Percentiles rank a stretch among this genome's conserved stretches.
These are phyloP conservation scores for Acanthopagrus latus DNA, from an alignment of 2,797 vertebrate species.

Conservation along the genomic window DNA sequence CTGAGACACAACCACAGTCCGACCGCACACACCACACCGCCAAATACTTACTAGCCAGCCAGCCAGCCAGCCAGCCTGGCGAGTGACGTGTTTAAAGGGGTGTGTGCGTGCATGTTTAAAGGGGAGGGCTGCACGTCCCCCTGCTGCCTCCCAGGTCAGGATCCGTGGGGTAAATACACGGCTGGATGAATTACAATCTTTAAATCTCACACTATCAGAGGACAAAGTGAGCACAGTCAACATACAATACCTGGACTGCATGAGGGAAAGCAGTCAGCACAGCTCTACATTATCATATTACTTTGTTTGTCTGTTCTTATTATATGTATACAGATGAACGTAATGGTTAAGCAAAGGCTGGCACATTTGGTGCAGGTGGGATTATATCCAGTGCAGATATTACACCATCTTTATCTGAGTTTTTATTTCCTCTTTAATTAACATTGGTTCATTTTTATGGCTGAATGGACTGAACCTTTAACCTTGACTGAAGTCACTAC, in stretches of 20 bases:
- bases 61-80: conserved; percentile 73
- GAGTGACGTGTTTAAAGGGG: conserved; percentile 85
- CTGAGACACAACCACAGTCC: conserved; percentile 84
- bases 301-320: not conserved
- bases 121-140: conserved; percentile 73
- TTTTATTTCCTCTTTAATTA: not conserved
- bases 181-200: not conserved
- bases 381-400: not conserved
- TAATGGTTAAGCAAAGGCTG: too few species aligned
- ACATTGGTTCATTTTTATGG: not conserved
- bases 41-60: conserved; percentile 60
- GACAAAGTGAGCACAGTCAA: not conserved
- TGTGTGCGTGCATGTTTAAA: conserved; percentile 80
- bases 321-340: not conserved
- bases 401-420: not conserved
- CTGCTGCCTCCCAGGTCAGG: conserved; percentile 56
- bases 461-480: not conserved
- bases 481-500: conserved; percentile 3
- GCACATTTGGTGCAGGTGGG: not conserved
- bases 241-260: not conserved
- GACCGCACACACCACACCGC: conserved; percentile 79
- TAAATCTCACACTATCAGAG: not conserved
- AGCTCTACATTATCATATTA: not conserved
- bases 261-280: not conserved
- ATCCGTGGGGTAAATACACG: conserved; percentile 29